phyloP scores from a whole-genome alignment of 2,888 invertebrate genomes.

The Agonum fuliginosum region DNA sequence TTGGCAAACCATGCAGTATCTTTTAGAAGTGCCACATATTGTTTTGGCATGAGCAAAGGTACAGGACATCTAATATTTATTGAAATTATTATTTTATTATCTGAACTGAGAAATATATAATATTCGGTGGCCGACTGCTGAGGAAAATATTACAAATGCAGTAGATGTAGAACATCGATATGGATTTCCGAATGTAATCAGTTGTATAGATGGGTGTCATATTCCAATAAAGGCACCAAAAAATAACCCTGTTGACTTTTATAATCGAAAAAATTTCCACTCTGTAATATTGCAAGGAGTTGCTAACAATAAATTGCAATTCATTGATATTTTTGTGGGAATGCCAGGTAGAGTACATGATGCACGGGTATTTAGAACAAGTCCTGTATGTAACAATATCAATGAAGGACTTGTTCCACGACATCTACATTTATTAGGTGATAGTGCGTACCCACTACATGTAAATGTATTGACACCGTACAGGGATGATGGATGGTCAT shows the following conservation, averaged over 20 bases:
- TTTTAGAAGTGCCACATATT: background rate
- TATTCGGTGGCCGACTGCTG: background rate
- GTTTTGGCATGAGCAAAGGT: background rate
- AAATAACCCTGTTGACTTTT: constrained; percentile 18
- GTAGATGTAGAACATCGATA: background rate
- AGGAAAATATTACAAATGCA: background rate
- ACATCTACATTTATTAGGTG: constrained; percentile 55
- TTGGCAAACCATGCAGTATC: background rate
- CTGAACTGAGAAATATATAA: too few relatives aligned
- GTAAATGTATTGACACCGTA: constrained; percentile 49
- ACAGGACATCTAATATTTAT: constrained; percentile 22
- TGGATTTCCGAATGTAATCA: constrained; percentile 31
- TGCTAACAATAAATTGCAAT: constrained; percentile 23
- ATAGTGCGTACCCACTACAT: constrained; percentile 59
- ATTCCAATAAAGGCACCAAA: constrained; percentile 49
- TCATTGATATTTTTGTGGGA: constrained; percentile 58
- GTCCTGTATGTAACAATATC: constrained; percentile 27
- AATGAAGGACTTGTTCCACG: background rate
- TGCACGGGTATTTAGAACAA: constrained; percentile 57
- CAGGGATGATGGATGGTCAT: constrained; percentile 56
- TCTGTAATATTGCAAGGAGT: constrained; percentile 48
- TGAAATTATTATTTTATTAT: constrained; percentile 2
- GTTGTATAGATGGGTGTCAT: constrained; percentile 50
- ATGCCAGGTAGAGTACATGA: constrained; percentile 59
- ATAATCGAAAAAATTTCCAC: constrained; percentile 46